Percentiles rank a stretch among this genome's conserved stretches.
phyloP scores from a whole-genome alignment of 2,113 vertebrate genomes.

The Rhizomys pruinosus region DNA sequence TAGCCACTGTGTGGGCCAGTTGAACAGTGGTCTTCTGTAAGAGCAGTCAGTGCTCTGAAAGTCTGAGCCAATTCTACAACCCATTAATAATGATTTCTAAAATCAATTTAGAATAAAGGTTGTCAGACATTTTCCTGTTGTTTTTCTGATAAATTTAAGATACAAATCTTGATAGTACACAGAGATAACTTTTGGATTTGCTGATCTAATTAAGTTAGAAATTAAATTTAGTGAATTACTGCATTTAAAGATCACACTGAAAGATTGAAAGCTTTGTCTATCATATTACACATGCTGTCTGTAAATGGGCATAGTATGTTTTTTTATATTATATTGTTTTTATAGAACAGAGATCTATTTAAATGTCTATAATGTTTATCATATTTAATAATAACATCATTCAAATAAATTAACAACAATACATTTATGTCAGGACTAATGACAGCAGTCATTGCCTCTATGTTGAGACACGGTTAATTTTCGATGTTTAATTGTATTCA shows the following conservation, averaged over 20 bases:
- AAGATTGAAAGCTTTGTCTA: background rate
- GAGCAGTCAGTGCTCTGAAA: no score
- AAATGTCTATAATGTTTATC: background rate
- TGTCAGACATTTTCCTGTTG: background rate
- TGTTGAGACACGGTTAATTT: background rate
- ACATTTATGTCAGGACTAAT: background rate
- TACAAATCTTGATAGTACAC: accelerated
- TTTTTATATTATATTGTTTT: background rate
- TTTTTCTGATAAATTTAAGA: constrained; percentile 8
- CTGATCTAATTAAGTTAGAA: background rate
- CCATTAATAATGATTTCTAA: no score
- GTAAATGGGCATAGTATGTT: background rate
- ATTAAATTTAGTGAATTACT: background rate
- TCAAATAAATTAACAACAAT: background rate
- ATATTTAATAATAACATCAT: background rate
- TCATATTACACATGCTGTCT: background rate
- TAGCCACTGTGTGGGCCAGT: no score
- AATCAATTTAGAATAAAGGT: no score
- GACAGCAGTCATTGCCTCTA: background rate
- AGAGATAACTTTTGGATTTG: background rate
- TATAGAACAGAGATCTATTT: background rate
- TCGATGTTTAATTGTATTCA: background rate
- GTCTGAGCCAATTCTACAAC: no score
- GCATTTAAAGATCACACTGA: background rate
- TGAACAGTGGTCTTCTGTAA: no score